Evolutionary conservation across 2,888 invertebrate species (phyloP).

Genomic region (Rotaria macrura): DNA sequence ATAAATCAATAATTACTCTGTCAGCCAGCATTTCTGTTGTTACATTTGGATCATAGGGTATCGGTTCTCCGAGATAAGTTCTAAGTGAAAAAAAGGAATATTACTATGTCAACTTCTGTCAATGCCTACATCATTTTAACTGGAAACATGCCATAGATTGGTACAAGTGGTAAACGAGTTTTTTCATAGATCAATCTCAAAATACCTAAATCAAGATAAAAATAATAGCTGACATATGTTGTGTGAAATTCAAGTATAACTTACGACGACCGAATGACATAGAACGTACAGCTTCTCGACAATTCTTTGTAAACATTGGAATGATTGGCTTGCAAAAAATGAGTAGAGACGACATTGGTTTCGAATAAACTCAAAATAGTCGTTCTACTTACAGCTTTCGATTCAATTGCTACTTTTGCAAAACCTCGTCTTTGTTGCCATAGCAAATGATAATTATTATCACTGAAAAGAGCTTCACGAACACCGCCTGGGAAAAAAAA

Average conservation of each 20-base stretch:
- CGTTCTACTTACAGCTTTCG: constrained; percentile 68
- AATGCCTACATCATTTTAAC: constrained; percentile 63
- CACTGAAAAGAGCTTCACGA: constrained; percentile 82
- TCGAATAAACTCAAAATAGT: too few species aligned
- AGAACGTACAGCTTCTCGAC: constrained; percentile 84
- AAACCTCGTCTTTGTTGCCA: constrained; percentile 89
- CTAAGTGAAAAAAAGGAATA: constrained; percentile 41
- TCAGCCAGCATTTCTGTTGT: constrained; percentile 71
- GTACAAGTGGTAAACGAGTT: constrained; percentile 75
- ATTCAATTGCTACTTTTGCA: constrained; percentile 84
- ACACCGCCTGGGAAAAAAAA: constrained; percentile 44
- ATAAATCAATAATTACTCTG: constrained; percentile 56
- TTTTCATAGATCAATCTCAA: constrained; percentile 71
- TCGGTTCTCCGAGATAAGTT: constrained; percentile 75
- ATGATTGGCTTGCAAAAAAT: constrained; percentile 65
- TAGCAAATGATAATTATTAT: constrained; percentile 73
- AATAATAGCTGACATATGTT: too few species aligned
- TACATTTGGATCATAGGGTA: constrained; percentile 62
- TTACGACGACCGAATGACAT: constrained; percentile 46
- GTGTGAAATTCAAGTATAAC: background rate
- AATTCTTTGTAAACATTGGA: constrained; percentile 89
- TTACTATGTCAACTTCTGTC: background rate
- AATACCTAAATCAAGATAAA: constrained; percentile 52
- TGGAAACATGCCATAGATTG: constrained; percentile 93
- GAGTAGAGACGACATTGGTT: constrained; percentile 34